Base-by-base conservation (phyloP, 2,797 vertebrate species). In the Epinephelus awoara region DNA sequence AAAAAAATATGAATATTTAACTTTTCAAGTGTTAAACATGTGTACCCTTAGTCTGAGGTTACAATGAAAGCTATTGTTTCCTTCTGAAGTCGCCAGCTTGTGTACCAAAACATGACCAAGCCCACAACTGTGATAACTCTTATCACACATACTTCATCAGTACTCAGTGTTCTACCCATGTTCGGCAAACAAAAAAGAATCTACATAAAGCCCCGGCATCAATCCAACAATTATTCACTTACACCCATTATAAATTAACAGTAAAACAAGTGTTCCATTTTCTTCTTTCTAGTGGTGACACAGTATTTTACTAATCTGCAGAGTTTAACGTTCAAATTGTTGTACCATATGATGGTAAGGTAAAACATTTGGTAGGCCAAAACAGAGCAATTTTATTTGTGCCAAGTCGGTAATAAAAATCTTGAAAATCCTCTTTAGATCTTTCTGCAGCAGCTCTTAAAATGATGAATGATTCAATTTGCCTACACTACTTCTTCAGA, bases 131-230 rank as follows among this genome's bases (percentile, higher is more conserved):
- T 44, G 62, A 84, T 78, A 44, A 67, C 7, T 17, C 29, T 67
- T 79, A 81, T 64, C 49, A 8, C 6, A 3, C 23, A 73, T 84
- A 57, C 47, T 80, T 80, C 11, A 61, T 64, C 52, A 63, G 21
- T 52, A 25, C 52, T 54, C 4, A 40, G 4, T 49, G 68, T 67
- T 77, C 49, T 54, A 27, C 23, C 7, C 11, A 19, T 65, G 11
- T 17, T 52, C 21, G 27, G 3, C 3, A 5, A 84, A 67, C 23
- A 71, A 42, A 18, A 18, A 17, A 52, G 11, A 42, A 46, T 44
- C 14, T 19, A 5, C 2, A 2, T 12, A 25, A 44, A 72, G 44
- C 29, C 29, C 21, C 27, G 13, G 57, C 19, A 29, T 13, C 38
- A 65, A 34, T 27, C 12, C 27, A 27, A 61, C 29, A 57, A 18